Percentiles rank a stretch among this genome's conserved stretches.
Conservation (phyloP, 2,797 vertebrate species). For the Melanotaenia nigrans region DNA sequence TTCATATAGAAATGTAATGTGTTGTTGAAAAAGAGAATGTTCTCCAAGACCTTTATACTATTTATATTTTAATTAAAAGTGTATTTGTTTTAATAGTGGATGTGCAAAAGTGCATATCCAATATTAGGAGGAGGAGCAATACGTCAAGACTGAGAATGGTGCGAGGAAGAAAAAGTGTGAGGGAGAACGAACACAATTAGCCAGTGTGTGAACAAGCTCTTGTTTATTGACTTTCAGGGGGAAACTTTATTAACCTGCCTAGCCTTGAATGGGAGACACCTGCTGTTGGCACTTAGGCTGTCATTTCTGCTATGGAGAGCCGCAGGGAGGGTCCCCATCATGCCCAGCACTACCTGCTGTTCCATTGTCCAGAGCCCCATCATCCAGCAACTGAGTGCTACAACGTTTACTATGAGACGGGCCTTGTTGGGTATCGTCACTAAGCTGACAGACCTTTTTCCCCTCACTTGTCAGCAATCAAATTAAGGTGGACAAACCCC, state of each 20-base stretch:
- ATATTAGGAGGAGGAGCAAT: slow-evolving; percentile 9
- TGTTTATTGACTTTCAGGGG: slow-evolving; percentile 85
- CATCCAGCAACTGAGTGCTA: slow-evolving; percentile 78
- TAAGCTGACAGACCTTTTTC: slow-evolving; percentile 79
- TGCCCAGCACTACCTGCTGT: slow-evolving; percentile 75
- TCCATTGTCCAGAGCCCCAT: slow-evolving; percentile 79
- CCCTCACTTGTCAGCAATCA: slow-evolving; percentile 83
- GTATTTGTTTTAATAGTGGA: not conserved
- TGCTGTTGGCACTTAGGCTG: slow-evolving; percentile 85
- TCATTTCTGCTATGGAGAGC: slow-evolving; percentile 77
- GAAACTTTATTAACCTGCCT: slow-evolving; percentile 85
- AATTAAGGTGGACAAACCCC: slow-evolving; percentile 74
- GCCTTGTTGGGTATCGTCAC: slow-evolving; percentile 75
- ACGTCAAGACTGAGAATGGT: slow-evolving; percentile 11
- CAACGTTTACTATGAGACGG: slow-evolving; percentile 79
- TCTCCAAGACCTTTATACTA: too few relatives aligned
- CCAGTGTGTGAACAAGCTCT: slow-evolving; percentile 81
- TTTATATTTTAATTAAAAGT: not conserved
- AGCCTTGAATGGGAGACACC: slow-evolving; percentile 84
- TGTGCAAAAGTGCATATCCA: not conserved
- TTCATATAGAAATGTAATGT: not conserved
- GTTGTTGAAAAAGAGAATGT: not conserved
- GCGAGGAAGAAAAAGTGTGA: slow-evolving; percentile 17
- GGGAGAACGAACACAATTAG: slow-evolving; percentile 72
- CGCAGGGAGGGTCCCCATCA: slow-evolving; percentile 72